phyloP scores from a whole-genome alignment of 1,140 invertebrate species.

The Asobara japonica region DNA sequence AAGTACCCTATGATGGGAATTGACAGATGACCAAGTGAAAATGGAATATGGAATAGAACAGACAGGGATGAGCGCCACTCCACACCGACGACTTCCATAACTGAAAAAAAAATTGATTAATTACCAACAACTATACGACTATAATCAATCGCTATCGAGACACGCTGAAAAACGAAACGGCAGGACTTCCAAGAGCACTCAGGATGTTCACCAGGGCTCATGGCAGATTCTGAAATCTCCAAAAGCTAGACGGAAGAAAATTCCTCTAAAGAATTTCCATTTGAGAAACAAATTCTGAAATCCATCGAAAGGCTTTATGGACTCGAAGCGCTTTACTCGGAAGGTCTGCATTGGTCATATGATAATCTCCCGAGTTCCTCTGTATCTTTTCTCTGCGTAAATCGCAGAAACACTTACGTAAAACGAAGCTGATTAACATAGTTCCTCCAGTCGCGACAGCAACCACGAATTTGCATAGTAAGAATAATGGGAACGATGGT shows the following conservation, averaged over 20 bases:
- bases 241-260: too few species aligned
- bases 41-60: constrained; percentile 73
- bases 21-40: constrained; percentile 65
- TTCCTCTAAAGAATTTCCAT: too few species aligned
- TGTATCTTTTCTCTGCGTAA: too few species aligned
- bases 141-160: too few species aligned
- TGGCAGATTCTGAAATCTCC: too few species aligned
- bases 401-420: constrained; percentile 65
- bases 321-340: background rate
- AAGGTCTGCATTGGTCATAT: too few species aligned
- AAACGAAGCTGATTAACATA: constrained; percentile 75
- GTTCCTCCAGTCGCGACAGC: constrained; percentile 75
- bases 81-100: constrained; percentile 78
- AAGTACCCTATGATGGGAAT: constrained; percentile 69
- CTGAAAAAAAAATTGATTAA: constrained; percentile 48
- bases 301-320: background rate
- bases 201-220: too few species aligned
- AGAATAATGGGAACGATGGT: constrained; percentile 76
- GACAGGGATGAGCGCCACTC: constrained; percentile 76
- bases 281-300: constrained; percentile 11
- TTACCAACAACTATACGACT: background rate
- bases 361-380: too few species aligned
- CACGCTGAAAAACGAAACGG: too few species aligned
- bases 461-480: constrained; percentile 75
- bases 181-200: too few species aligned